These are phyloP conservation scores for Leucozona laternaria DNA, from an alignment of 2,888 invertebrate genomes.

Conservation along the genomic window DNA sequence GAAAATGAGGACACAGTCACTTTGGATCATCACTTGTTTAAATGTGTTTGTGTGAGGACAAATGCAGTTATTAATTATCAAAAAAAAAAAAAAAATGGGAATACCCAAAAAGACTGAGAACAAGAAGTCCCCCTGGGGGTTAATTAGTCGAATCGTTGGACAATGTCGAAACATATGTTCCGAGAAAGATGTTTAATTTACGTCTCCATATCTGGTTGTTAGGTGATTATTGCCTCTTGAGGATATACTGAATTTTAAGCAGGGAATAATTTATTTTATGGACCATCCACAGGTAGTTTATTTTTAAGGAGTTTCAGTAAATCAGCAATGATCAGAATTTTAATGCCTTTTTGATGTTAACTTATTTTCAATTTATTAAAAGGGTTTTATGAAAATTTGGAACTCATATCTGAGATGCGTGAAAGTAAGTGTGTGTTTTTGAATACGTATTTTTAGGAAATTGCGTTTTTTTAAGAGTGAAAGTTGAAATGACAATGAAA, in stretches of 20 bases:
- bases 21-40: conserved; percentile 29
- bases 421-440: not conserved
- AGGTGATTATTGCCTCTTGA: conserved; percentile 19
- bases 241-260: conserved; percentile 17
- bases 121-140: conserved; percentile 54
- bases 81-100: not conserved
- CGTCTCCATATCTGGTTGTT: not conserved
- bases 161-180: conserved; percentile 55
- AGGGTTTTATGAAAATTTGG: not conserved
- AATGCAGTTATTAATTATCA: conserved; percentile 74
- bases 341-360: not conserved
- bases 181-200: conserved; percentile 2
- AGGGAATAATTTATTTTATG: conserved; percentile 17
- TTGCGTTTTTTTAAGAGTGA: too few relatives aligned
- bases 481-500: too few relatives aligned
- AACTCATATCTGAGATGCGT: not conserved
- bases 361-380: not conserved
- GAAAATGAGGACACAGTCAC: conserved; percentile 56
- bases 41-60: conserved; percentile 64
- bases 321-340: conserved; percentile 25
- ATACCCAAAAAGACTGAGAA: conserved; percentile 6
- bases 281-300: not conserved
- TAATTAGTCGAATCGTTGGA: conserved; percentile 62
- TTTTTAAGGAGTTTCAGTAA: not conserved
- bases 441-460: too few relatives aligned